Percentiles rank a stretch among this genome's conserved stretches.
These are phyloP conservation scores for Tiliacea aurago DNA, from an alignment of 2,888 invertebrate species.

Conservation along the genomic window DNA sequence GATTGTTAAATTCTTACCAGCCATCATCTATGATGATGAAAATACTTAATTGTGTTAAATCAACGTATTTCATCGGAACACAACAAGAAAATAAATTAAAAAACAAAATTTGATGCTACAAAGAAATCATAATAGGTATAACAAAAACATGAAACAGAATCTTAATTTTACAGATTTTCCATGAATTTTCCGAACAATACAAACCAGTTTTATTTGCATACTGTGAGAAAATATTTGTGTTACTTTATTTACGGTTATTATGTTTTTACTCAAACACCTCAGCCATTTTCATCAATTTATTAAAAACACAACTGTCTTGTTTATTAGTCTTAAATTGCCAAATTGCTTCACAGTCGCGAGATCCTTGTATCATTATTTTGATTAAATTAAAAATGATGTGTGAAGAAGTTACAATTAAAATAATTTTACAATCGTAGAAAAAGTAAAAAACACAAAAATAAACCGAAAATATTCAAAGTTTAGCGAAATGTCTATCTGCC, in stretches of 20 bases:
- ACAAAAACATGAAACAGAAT: neutral
- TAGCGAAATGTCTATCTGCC: neutral
- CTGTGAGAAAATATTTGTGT: conserved; percentile 4
- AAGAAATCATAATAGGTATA: neutral
- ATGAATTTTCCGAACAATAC: neutral
- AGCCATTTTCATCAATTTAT: neutral
- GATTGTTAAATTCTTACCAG: neutral
- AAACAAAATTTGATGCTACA: neutral
- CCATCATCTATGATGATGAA: neutral
- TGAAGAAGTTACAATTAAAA: neutral
- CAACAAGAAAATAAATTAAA: neutral
- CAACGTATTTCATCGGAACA: neutral
- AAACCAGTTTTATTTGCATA: conserved; percentile 5
- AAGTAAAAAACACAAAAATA: neutral
- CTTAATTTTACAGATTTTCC: neutral
- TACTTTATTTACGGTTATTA: neutral
- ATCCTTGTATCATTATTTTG: neutral
- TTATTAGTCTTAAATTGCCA: conserved; percentile 3
- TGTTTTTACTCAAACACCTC: neutral
- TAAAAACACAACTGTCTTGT: neutral
- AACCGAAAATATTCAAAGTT: neutral
- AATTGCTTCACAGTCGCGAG: conserved; percentile 1
- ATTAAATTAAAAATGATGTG: neutral
- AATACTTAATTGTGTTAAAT: conserved; percentile 10
- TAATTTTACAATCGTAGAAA: neutral